Percentiles rank a stretch among this genome's conserved stretches.
These are phyloP conservation scores for Metallyticus violacea DNA, from an alignment of 2,888 invertebrate genomes.

Conservation along the genomic window DNA sequence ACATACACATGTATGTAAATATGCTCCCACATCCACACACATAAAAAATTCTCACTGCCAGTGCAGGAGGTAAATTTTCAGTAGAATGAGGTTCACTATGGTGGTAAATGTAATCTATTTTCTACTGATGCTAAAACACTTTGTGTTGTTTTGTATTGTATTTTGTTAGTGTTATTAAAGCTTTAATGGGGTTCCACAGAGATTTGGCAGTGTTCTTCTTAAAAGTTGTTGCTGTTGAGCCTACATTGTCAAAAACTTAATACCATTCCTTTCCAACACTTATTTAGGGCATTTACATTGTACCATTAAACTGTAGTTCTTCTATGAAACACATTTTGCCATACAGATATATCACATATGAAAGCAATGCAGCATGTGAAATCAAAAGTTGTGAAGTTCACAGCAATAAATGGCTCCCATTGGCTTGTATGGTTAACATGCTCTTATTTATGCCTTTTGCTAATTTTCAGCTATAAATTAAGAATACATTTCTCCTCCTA, in stretches of 20 bases:
- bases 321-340: neutral
- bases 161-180: slow-evolving; percentile 24
- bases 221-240: neutral
- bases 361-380: neutral
- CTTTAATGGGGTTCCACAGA: slow-evolving; percentile 24
- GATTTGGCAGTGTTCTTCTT: slow-evolving; percentile 24
- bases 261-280: neutral
- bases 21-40: slow-evolving; percentile 2
- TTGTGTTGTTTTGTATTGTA: slow-evolving; percentile 22
- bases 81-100: neutral
- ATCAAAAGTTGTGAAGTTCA: neutral
- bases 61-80: neutral
- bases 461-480: neutral
- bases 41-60: neutral
- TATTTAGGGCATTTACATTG: neutral
- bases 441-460: neutral
- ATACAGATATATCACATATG: neutral
- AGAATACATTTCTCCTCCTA: neutral
- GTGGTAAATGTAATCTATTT: neutral
- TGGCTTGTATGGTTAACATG: neutral
- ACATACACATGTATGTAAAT: neutral
- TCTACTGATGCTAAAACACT: slow-evolving; percentile 22
- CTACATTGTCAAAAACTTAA: neutral
- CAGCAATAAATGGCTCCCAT: neutral
- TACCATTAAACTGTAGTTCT: neutral